Evolutionary conservation across 2,113 vertebrate species (phyloP).

Genomic region (Vidua chalybeata): DNA sequence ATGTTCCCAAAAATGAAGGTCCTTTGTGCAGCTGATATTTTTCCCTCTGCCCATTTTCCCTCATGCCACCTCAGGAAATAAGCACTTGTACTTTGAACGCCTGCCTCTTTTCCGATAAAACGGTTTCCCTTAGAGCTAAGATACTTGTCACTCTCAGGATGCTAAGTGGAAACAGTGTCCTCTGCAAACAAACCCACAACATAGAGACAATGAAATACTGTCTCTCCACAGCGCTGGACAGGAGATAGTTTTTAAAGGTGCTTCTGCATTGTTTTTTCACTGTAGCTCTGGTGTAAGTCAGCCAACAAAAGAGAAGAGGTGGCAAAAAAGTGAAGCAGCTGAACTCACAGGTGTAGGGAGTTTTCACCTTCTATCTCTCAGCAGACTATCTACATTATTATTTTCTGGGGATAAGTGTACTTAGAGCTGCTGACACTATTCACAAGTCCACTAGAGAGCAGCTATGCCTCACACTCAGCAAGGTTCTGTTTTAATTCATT

Average conservation of each 20-base stretch:
- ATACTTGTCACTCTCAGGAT: background rate
- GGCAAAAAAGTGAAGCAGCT: background rate
- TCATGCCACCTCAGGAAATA: background rate
- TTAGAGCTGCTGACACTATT: background rate
- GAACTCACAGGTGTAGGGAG: background rate
- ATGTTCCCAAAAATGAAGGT: background rate
- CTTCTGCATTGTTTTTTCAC: background rate
- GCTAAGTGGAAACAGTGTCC: background rate
- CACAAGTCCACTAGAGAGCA: conserved; percentile 52
- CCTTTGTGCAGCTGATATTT: background rate
- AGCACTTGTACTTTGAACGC: background rate
- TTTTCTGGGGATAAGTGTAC: background rate
- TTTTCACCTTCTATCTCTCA: background rate
- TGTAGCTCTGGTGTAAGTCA: background rate
- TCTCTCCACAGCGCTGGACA: background rate
- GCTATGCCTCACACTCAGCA: conserved; percentile 43
- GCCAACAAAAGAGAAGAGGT: background rate
- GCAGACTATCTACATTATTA: background rate
- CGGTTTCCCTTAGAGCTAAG: background rate
- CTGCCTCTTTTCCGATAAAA: background rate
- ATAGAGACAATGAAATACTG: background rate
- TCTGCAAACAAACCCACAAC: background rate
- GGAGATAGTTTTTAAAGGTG: background rate
- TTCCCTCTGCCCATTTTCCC: background rate
- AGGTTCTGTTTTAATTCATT: background rate